Evolutionary conservation across 2,888 invertebrate species (phyloP).

Genomic region (Podabrus alpinus): DNA sequence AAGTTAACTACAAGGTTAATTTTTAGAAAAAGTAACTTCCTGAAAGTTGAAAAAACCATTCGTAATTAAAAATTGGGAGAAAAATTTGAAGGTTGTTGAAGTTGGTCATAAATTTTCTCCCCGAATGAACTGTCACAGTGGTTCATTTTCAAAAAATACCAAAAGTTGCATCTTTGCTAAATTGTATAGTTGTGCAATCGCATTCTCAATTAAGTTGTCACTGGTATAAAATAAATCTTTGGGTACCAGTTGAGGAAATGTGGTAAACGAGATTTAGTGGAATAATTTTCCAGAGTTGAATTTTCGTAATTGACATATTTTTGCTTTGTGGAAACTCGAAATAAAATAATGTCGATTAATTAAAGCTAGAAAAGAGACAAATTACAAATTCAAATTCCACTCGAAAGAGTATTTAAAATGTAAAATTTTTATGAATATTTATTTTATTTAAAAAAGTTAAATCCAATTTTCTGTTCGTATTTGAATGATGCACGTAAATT

Average conservation of each 20-base stretch:
- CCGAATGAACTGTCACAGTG: background rate
- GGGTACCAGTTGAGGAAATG: background rate
- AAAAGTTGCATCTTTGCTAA: background rate
- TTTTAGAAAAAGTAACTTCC: background rate
- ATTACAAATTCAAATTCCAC: background rate
- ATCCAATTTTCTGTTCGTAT: background rate
- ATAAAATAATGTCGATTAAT: background rate
- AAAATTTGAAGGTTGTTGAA: background rate
- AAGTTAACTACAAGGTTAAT: background rate
- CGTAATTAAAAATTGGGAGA: background rate
- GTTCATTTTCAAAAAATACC: background rate
- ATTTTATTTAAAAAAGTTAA: background rate
- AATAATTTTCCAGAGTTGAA: background rate
- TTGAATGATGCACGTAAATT: background rate
- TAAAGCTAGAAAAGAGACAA: background rate
- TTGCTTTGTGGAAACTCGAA: background rate
- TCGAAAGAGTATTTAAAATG: background rate
- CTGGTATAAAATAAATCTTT: background rate
- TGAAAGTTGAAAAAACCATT: background rate
- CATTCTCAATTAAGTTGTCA: conserved; percentile 2
- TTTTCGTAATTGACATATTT: background rate
- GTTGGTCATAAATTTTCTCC: background rate
- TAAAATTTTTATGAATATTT: background rate
- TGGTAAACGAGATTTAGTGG: background rate
- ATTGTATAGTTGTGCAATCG: background rate